Evolutionary conservation across 2,113 vertebrate species (phyloP).

Genomic region (Hemicordylus capensis): DNA sequence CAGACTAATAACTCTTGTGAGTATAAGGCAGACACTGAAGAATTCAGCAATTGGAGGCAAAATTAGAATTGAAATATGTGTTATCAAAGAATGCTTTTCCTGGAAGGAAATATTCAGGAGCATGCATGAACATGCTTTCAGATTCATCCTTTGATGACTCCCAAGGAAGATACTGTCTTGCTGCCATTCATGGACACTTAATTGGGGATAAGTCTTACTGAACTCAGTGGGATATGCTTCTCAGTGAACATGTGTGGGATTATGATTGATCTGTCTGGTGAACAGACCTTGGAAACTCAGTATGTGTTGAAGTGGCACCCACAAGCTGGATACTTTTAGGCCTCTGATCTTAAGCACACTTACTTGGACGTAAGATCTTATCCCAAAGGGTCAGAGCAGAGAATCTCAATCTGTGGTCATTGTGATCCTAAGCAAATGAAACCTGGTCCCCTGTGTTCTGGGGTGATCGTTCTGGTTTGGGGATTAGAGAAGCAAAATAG

Average conservation of each 20-base stretch:
- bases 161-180: not conserved
- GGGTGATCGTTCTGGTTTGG: too few species aligned
- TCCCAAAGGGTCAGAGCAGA: too few species aligned
- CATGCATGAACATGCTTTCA: not conserved
- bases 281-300: not conserved
- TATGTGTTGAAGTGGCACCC: not conserved
- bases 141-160: not conserved
- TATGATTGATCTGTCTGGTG: not conserved
- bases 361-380: not conserved
- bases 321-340: not conserved
- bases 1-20: not conserved
- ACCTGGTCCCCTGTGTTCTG: too few species aligned
- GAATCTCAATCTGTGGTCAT: too few species aligned
- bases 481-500: too few species aligned
- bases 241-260: not conserved
- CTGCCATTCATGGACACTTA: not conserved
- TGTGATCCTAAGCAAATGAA: too few species aligned
- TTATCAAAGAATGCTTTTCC: not conserved
- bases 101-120: not conserved
- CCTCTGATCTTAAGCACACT: not conserved
- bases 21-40: not conserved
- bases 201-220: not conserved
- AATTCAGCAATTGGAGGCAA: not conserved
- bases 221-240: not conserved
- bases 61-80: not conserved